These are phyloP conservation scores for Tenthredo notha DNA, from an alignment of 2,888 invertebrate species.

Conservation along the genomic window DNA sequence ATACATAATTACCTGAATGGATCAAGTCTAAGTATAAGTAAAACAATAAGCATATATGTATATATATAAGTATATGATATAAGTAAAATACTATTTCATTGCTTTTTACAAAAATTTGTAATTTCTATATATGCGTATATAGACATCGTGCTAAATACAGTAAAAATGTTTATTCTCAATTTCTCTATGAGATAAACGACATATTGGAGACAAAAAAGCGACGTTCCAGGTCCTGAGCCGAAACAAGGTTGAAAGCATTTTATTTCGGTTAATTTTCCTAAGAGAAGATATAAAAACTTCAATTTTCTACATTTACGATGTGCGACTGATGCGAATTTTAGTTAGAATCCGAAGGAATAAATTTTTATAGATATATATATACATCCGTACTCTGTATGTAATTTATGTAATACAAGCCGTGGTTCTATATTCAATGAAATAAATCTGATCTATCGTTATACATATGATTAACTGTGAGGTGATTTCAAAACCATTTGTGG, in stretches of 20 bases:
- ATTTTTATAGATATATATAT: not conserved
- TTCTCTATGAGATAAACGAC: not conserved
- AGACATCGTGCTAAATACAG: constrained; percentile 2
- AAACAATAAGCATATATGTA: not conserved
- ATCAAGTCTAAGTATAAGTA: not conserved
- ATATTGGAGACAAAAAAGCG: not conserved
- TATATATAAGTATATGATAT: not conserved
- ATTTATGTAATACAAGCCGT: not conserved
- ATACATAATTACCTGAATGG: not conserved
- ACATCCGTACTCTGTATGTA: constrained; percentile 12
- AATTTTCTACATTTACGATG: not conserved
- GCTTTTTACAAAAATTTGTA: constrained; percentile 8
- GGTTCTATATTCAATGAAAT: not conserved
- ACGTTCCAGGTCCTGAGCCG: not conserved
- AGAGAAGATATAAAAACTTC: not conserved
- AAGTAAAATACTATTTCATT: not conserved
- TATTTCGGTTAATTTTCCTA: not conserved
- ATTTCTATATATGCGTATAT: not conserved
- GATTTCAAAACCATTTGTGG: not conserved
- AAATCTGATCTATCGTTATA: not conserved
- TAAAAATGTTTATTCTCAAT: not conserved
- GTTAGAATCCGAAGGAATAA: not conserved
- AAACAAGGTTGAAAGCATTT: not conserved
- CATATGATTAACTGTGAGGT: not conserved
- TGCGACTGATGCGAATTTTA: not conserved